phyloP scores from a whole-genome alignment of 2,797 vertebrate genomes.

The Coilia nasus region DNA sequence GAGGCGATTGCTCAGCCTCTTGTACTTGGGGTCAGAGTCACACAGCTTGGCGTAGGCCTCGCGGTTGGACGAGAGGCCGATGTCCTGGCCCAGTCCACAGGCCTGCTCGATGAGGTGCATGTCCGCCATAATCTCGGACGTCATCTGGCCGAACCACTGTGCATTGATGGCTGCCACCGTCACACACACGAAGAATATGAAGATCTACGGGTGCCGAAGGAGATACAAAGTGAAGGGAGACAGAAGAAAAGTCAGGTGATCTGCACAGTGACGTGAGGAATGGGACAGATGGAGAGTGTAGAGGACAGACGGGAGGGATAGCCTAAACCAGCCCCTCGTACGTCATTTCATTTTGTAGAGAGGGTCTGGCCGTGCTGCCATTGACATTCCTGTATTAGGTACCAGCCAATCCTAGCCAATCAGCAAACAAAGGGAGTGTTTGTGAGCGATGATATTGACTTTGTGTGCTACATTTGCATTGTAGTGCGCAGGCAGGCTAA shows the following conservation, averaged over 20 bases:
- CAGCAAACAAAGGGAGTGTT: too few relatives aligned
- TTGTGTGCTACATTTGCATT: too few relatives aligned
- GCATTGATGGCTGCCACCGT: constrained; percentile 77
- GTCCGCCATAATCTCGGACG: constrained; percentile 76
- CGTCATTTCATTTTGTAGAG: too few relatives aligned
- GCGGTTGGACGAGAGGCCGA: constrained; percentile 70
- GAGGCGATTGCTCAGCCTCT: constrained; percentile 68
- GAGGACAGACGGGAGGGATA: not conserved
- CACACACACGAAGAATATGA: constrained; percentile 78
- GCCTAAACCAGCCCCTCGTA: too few relatives aligned
- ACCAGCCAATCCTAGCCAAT: too few relatives aligned
- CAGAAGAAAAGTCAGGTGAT: not conserved
- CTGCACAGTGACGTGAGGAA: not conserved
- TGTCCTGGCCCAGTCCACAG: constrained; percentile 78
- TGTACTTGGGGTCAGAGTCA: constrained; percentile 70
- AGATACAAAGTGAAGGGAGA: not conserved
- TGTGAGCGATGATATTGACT: too few relatives aligned
- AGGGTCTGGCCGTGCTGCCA: too few relatives aligned
- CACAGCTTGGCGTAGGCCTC: constrained; percentile 74
- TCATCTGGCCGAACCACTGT: constrained; percentile 82
- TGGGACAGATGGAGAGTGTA: not conserved
- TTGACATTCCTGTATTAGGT: too few relatives aligned
- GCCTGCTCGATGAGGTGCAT: constrained; percentile 78
- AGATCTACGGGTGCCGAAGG: constrained; percentile 65
- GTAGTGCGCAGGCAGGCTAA: too few relatives aligned